A percentile compares a stretch with the other conserved stretches of the same genome.
Conservation (phyloP, 2,888 invertebrate genomes). For the Tuta absoluta region DNA sequence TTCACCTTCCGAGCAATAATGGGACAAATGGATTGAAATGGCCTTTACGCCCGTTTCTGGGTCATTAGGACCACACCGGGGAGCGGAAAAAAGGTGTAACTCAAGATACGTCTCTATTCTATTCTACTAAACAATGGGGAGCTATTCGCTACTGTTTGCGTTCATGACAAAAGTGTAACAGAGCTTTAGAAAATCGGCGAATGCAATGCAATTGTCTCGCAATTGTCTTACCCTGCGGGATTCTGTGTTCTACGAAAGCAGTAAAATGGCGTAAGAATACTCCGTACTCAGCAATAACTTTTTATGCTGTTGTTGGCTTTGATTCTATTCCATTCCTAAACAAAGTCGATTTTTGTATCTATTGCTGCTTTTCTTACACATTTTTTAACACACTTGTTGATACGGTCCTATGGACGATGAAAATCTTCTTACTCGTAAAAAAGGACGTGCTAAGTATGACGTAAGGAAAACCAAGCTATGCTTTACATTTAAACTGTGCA, state of each 20-base stretch:
- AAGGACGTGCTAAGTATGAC: conserved; percentile 32
- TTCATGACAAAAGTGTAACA: conserved; percentile 35
- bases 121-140: conserved; percentile 39
- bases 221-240: conserved; percentile 59
- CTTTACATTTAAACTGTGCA: conserved; percentile 43
- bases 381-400: background rate
- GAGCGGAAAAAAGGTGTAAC: conserved; percentile 30
- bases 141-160: conserved; percentile 60
- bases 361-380: background rate
- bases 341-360: background rate
- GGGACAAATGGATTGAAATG: conserved; percentile 41
- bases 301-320: conserved; percentile 50
- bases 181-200: conserved; percentile 42
- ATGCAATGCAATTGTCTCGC: conserved; percentile 40
- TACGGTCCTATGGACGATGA: background rate
- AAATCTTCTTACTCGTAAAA: background rate
- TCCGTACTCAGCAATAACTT: conserved; percentile 52
- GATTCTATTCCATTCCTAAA: background rate
- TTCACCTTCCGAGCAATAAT: conserved; percentile 33
- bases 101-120: conserved; percentile 41
- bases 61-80: conserved; percentile 44
- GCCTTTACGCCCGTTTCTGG: conserved; percentile 48
- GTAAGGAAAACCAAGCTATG: conserved; percentile 45
- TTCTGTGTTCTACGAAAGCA: conserved; percentile 51
- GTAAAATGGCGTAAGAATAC: conserved; percentile 49